Evolutionary conservation across 1,140 invertebrate genomes (phyloP).

Genomic region (Lerema accius): DNA sequence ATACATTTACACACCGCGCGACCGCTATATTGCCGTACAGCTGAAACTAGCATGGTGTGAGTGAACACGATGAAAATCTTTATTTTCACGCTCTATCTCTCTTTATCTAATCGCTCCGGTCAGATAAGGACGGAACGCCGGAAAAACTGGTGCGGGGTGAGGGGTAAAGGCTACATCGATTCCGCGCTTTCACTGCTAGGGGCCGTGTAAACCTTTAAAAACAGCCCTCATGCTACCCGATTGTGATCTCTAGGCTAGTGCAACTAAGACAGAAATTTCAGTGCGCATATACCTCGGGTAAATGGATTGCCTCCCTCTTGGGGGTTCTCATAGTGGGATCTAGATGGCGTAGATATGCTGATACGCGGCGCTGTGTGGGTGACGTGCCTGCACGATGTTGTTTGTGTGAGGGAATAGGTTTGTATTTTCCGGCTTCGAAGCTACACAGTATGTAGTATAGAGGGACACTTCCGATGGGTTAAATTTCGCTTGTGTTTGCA

Average conservation of each 20-base stretch:
- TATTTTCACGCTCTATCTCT: constrained; percentile 83
- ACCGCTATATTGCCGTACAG: constrained; percentile 58
- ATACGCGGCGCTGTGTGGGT: constrained; percentile 70
- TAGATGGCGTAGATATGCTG: constrained; percentile 81
- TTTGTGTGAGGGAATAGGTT: constrained; percentile 58
- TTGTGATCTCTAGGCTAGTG: constrained; percentile 75
- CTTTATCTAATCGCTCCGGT: constrained; percentile 81
- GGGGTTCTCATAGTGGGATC: constrained; percentile 81
- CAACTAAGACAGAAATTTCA: constrained; percentile 66
- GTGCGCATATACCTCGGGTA: constrained; percentile 58
- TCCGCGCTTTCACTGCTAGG: constrained; percentile 82
- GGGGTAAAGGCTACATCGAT: constrained; percentile 82
- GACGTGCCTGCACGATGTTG: constrained; percentile 49
- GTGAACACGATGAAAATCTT: constrained; percentile 83
- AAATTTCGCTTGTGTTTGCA: constrained; percentile 79
- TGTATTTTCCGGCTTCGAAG: constrained; percentile 65
- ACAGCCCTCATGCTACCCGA: constrained; percentile 70
- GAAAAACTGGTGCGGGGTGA: constrained; percentile 80
- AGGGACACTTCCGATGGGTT: constrained; percentile 73
- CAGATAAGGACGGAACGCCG: constrained; percentile 81
- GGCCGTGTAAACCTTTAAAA: constrained; percentile 82
- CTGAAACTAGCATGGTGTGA: constrained; percentile 69
- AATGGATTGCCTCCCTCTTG: constrained; percentile 82
- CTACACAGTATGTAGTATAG: constrained; percentile 58
- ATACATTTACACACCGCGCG: constrained; percentile 53